Evolutionary conservation across 2,113 vertebrate genomes (phyloP).

Genomic region (Callithrix jacchus): DNA sequence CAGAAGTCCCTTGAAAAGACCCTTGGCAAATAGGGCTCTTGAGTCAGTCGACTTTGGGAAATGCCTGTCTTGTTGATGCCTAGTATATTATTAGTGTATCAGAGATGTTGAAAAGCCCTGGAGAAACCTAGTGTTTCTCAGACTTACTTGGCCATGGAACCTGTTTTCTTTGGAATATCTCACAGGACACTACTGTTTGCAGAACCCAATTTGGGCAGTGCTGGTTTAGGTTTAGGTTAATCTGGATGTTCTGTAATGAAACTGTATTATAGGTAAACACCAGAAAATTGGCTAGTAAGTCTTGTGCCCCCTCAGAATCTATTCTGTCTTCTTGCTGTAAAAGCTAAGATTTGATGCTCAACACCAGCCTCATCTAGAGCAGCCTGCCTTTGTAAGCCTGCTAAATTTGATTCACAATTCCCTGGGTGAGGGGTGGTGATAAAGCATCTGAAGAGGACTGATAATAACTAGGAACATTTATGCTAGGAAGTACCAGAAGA

Average conservation of each 20-base stretch:
- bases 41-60: background rate
- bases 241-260: background rate
- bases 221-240: background rate
- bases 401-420: background rate
- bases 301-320: background rate
- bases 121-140: background rate
- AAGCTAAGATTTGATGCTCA: background rate
- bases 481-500: background rate
- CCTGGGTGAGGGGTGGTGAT: no score
- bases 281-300: background rate
- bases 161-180: background rate
- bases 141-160: background rate
- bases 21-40: background rate
- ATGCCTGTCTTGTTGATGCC: background rate
- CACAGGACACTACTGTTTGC: background rate
- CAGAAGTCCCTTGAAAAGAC: background rate
- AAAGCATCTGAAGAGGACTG: background rate
- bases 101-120: background rate
- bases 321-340: background rate
- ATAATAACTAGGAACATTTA: background rate
- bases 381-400: background rate
- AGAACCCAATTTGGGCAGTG: background rate
- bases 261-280: background rate
- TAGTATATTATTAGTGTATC: background rate
- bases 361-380: background rate